These are phyloP conservation scores for Choristoneura rosaceana DNA, from an alignment of 2,888 invertebrate species.

Conservation along the genomic window DNA sequence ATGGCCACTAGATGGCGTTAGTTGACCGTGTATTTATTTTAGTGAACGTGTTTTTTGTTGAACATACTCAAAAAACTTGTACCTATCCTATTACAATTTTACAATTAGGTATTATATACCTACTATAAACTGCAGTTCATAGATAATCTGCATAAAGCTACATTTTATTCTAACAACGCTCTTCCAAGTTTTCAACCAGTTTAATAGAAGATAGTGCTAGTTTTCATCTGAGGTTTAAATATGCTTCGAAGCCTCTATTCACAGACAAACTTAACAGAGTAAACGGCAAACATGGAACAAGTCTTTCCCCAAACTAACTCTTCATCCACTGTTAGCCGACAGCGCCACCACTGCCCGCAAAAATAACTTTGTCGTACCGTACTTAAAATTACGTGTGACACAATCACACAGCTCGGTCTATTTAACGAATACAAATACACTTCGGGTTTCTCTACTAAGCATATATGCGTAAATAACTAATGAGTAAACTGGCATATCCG, in stretches of 20 bases:
- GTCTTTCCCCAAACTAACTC: background rate
- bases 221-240: background rate
- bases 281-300: background rate
- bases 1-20: conserved; percentile 5
- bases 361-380: conserved; percentile 1
- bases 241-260: background rate
- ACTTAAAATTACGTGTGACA: conserved; percentile 24
- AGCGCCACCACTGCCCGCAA: background rate
- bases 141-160: too few species aligned
- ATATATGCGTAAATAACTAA: conserved; percentile 51
- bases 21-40: background rate
- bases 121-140: too few species aligned
- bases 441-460: conserved; percentile 42
- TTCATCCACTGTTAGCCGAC: background rate
- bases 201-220: background rate
- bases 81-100: too few species aligned
- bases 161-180: too few species aligned
- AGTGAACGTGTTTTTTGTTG: too few species aligned
- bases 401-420: conserved; percentile 15
- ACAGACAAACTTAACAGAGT: background rate
- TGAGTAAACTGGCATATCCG: conserved; percentile 50
- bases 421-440: conserved; percentile 44
- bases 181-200: too few species aligned
- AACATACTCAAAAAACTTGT: too few species aligned
- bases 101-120: too few species aligned